Evolutionary conservation across 2,113 vertebrate genomes (phyloP).

Genomic region (Cricetomys ansorgei): DNA sequence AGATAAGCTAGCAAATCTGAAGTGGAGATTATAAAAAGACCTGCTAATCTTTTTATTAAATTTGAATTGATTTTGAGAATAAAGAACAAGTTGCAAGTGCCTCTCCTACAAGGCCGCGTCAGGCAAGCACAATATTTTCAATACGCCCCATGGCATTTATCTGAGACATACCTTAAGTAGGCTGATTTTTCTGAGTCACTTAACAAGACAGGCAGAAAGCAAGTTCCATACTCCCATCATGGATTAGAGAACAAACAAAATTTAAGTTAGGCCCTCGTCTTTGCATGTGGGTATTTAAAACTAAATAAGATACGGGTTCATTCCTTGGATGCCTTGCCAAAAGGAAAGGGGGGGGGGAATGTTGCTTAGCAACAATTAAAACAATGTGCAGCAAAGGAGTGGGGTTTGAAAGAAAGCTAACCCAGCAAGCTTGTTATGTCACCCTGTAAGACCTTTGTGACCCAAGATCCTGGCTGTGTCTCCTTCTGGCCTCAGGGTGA

Average conservation of each 20-base stretch:
- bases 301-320: constrained; percentile 57
- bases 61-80: constrained; percentile 60
- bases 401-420: not conserved
- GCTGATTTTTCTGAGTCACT: constrained; percentile 26
- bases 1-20: constrained; percentile 57
- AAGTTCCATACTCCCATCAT: not conserved
- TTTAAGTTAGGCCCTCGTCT: constrained; percentile 5
- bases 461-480: not conserved
- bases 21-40: constrained; percentile 65
- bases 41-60: constrained; percentile 79
- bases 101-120: constrained; percentile 5
- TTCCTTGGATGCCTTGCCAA: constrained; percentile 50
- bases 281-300: constrained; percentile 52
- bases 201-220: not conserved
- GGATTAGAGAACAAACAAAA: constrained; percentile 50
- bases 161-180: constrained; percentile 44
- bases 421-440: not conserved
- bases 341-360: not conserved
- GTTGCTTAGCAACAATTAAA: constrained; percentile 71
- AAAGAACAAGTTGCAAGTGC: not conserved
- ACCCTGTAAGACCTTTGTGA: not conserved
- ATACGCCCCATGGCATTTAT: not conserved
- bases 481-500: not conserved
- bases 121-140: not conserved
- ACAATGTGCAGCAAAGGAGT: not conserved